A percentile compares a stretch with the other conserved stretches of the same genome.
These are phyloP conservation scores for Eilema caniola DNA, from an alignment of 2,888 invertebrate genomes.

Conservation along the genomic window DNA sequence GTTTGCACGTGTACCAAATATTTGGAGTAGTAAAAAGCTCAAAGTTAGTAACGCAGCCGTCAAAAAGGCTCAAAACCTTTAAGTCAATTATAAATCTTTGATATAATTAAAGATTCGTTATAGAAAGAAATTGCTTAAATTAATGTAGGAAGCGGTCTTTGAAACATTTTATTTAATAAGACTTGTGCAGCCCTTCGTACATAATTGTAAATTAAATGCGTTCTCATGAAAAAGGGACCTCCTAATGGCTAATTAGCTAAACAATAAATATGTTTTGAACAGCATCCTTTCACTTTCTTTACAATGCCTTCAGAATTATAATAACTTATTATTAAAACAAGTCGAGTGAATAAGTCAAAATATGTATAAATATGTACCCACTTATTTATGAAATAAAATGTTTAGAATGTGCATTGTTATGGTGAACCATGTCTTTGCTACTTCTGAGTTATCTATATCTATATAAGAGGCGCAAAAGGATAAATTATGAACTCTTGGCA, in stretches of 20 bases:
- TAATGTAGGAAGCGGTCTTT: constrained; percentile 67
- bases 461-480: no score
- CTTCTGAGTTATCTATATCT: no score
- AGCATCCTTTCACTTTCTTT: constrained; percentile 49
- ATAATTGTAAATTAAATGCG: constrained; percentile 84
- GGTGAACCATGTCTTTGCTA: no score
- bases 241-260: constrained; percentile 75
- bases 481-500: no score
- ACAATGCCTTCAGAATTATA: constrained; percentile 49
- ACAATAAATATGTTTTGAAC: constrained; percentile 76
- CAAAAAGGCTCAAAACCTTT: constrained; percentile 25
- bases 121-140: constrained; percentile 71
- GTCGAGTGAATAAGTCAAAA: background rate
- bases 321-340: constrained; percentile 27
- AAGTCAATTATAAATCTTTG: constrained; percentile 49
- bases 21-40: background rate
- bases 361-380: background rate
- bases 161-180: constrained; percentile 82
- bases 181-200: constrained; percentile 77
- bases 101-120: constrained; percentile 66
- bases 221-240: constrained; percentile 72
- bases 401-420: no score
- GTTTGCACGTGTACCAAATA: no score
- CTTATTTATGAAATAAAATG: background rate
- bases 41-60: constrained; percentile 15